A percentile compares a stretch with the other conserved stretches of the same genome.
phyloP scores from a whole-genome alignment of 2,888 invertebrate species.

The Eristalis tenax region DNA sequence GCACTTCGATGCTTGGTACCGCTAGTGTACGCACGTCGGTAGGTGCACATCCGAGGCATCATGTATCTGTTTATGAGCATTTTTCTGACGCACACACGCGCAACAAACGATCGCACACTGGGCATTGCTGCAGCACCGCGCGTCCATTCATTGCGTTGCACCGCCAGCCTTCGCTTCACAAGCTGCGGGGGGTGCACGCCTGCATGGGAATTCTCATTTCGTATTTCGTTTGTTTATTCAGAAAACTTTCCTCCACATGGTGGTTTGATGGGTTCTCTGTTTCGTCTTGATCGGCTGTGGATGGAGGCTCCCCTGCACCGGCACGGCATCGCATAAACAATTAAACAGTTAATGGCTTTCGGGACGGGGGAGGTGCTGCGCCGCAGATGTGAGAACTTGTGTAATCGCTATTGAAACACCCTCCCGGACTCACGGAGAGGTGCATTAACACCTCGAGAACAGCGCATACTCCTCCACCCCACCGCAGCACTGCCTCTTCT shows the following conservation, averaged over 20 bases:
- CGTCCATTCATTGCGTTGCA: background rate
- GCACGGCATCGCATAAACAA: background rate
- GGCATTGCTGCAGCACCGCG: background rate
- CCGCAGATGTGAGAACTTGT: conserved; percentile 1
- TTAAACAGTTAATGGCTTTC: background rate
- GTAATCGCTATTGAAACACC: conserved; percentile 34
- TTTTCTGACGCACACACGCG: conserved; percentile 28
- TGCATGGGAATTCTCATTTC: conserved; percentile 42
- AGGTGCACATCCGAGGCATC: background rate
- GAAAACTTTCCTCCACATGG: conserved; percentile 23
- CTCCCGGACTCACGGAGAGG: conserved; percentile 5
- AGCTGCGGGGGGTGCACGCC: background rate
- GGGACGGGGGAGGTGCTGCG: background rate
- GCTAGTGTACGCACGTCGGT: background rate
- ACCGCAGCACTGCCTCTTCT: no score
- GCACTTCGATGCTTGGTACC: conserved; percentile 12
- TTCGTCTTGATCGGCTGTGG: background rate
- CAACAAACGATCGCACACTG: no score
- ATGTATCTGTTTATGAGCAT: conserved; percentile 12
- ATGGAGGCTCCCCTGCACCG: background rate
- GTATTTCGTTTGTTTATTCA: conserved; percentile 37
- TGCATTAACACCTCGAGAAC: no score
- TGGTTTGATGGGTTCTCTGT: background rate
- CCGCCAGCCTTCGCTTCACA: conserved; percentile 1
- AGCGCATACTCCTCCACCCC: background rate